phyloP scores from a whole-genome alignment of 2,113 vertebrate genomes.

The Brachypteracias leptosomus region DNA sequence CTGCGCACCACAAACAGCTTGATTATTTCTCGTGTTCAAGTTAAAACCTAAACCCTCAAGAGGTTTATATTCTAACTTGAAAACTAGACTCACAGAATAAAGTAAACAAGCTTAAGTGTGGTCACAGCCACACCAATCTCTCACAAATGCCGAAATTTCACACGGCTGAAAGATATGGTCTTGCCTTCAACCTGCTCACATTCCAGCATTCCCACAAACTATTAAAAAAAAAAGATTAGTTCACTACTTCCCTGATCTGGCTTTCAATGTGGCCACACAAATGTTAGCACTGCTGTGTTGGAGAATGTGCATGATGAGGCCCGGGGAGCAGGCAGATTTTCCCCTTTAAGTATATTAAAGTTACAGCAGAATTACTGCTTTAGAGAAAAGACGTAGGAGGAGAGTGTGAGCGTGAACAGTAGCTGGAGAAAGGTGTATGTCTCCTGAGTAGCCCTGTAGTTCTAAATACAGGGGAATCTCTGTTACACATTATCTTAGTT shows the following conservation, averaged over 20 bases:
- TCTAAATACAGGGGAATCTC: background rate
- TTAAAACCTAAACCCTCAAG: background rate
- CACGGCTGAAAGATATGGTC: background rate
- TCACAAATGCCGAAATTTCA: background rate
- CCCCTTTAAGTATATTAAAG: background rate
- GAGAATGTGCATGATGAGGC: background rate
- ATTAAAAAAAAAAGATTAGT: background rate
- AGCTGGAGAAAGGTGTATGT: background rate
- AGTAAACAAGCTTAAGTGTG: background rate
- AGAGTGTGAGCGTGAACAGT: background rate
- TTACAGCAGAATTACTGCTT: background rate
- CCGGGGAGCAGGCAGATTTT: background rate
- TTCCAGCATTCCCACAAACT: background rate
- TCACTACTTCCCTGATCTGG: background rate
- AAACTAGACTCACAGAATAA: background rate
- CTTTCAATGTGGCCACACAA: background rate
- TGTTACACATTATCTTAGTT: background rate
- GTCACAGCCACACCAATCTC: background rate
- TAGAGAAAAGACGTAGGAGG: background rate
- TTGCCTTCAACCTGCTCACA: background rate
- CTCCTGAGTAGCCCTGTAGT: background rate
- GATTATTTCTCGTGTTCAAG: background rate
- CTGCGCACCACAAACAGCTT: background rate
- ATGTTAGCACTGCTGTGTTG: background rate
- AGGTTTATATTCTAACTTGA: background rate